Evolutionary conservation across 37 sponge, comb jelly and placozoan genomes (phyloP).

Genomic region (Cliona cf. orientalis): DNA sequence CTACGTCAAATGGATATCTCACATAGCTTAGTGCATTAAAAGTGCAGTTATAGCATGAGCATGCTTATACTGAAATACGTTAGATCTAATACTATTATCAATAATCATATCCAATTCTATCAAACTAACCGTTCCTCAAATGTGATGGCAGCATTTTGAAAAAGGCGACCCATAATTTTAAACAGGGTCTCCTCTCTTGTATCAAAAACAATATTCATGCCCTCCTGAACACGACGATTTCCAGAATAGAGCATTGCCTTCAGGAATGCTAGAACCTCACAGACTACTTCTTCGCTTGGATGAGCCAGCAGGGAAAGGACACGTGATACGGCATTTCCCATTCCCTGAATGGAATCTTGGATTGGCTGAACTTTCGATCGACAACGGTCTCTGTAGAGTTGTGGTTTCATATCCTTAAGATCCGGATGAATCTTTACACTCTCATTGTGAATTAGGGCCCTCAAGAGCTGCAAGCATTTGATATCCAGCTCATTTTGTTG

Average conservation of each 20-base stretch:
- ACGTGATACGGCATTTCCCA: conserved; percentile 47
- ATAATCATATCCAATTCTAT: too few species aligned
- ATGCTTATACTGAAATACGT: too few species aligned
- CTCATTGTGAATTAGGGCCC: conserved; percentile 75
- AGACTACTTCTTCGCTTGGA: conserved; percentile 46
- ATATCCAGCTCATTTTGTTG: conserved; percentile 49
- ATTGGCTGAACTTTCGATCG: conserved; percentile 22
- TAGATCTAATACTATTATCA: too few species aligned
- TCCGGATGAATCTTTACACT: conserved; percentile 64
- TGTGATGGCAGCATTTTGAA: conserved; percentile 29
- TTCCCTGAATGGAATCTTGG: conserved; percentile 42
- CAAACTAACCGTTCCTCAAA: conserved; percentile 9
- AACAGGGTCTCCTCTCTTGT: conserved; percentile 78
- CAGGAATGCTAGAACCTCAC: conserved; percentile 72
- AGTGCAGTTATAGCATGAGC: too few species aligned
- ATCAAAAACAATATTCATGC: conserved; percentile 36
- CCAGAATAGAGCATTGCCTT: conserved; percentile 63
- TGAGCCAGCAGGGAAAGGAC: conserved; percentile 68
- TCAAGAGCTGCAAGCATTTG: conserved; percentile 64
- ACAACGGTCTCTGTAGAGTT: too few species aligned
- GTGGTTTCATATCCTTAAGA: conserved; percentile 50
- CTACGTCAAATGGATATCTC: too few species aligned
- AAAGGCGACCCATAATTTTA: conserved; percentile 33
- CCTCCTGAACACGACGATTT: conserved; percentile 56
- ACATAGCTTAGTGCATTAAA: too few species aligned